Conservation (phyloP, 2,797 vertebrate genomes). For the Peromyscus attwateri region DNA sequence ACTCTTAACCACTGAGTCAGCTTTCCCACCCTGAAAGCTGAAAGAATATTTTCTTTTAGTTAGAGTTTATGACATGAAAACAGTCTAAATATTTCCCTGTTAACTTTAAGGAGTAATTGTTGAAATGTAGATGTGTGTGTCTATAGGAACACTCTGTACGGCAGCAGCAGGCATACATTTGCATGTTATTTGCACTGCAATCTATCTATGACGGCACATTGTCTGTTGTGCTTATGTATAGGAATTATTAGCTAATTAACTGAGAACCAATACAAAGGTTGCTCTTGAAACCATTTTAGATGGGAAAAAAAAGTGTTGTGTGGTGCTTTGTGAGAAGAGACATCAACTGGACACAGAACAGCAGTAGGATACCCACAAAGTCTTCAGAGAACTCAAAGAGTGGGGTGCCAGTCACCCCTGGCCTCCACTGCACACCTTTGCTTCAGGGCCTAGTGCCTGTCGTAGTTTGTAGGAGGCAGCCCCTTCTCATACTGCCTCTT, state of each 20-base stretch:
- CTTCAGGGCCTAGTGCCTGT: neutral
- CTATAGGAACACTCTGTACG: neutral
- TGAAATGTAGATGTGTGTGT: neutral
- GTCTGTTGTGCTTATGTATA: neutral
- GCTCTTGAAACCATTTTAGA: neutral
- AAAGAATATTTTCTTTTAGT: constrained; percentile 38
- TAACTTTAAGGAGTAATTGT: constrained; percentile 55
- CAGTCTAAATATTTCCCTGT: constrained; percentile 39
- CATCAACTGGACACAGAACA: neutral
- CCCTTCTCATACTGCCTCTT: neutral
- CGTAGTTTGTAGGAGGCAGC: neutral
- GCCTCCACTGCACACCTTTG: neutral
- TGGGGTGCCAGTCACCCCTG: neutral
- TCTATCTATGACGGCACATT: neutral
- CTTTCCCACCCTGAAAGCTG: neutral
- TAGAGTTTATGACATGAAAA: constrained; percentile 43
- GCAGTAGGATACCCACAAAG: fast-evolving
- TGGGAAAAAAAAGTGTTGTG: neutral
- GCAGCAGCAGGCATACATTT: neutral
- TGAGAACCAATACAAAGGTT: neutral
- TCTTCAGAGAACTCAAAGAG: neutral
- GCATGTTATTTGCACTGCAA: neutral
- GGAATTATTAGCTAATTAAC: neutral
- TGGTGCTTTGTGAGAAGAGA: neutral
- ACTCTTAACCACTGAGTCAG: neutral